phyloP scores from a whole-genome alignment of 2,888 invertebrate species.

The Sycophila texana region DNA sequence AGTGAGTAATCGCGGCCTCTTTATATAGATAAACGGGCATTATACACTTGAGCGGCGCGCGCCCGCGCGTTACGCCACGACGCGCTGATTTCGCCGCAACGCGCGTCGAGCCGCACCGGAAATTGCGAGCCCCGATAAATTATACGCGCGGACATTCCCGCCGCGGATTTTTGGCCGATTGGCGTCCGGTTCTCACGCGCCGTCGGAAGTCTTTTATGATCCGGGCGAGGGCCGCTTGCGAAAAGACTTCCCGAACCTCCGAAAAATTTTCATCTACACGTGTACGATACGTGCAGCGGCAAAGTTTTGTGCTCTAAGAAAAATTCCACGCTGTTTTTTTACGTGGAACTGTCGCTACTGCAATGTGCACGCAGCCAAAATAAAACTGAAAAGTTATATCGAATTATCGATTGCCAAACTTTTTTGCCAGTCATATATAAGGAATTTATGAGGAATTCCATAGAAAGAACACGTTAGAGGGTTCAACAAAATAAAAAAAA shows the following conservation, averaged over 20 bases:
- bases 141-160: constrained; percentile 53
- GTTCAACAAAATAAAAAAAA: no score
- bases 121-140: constrained; percentile 68
- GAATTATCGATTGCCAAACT: no score
- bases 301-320: not conserved
- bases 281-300: not conserved
- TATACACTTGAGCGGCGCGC: constrained; percentile 26
- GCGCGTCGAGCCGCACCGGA: constrained; percentile 62
- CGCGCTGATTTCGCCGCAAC: not conserved
- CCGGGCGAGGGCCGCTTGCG: not conserved
- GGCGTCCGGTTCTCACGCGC: constrained; percentile 53
- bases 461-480: no score
- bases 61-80: constrained; percentile 11
- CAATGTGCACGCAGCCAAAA: no score
- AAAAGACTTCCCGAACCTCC: not conserved
- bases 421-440: no score
- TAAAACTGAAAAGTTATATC: no score
- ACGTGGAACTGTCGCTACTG: no score
- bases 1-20: constrained; percentile 38
- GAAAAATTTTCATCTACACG: no score
- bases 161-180: constrained; percentile 24
- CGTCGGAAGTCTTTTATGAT: not conserved
- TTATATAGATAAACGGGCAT: constrained; percentile 23
- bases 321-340: no score
- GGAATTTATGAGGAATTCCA: no score